These are phyloP conservation scores for human DNA, from an alignment of 2,113 vertebrate species.

Conservation along the genomic window DNA sequence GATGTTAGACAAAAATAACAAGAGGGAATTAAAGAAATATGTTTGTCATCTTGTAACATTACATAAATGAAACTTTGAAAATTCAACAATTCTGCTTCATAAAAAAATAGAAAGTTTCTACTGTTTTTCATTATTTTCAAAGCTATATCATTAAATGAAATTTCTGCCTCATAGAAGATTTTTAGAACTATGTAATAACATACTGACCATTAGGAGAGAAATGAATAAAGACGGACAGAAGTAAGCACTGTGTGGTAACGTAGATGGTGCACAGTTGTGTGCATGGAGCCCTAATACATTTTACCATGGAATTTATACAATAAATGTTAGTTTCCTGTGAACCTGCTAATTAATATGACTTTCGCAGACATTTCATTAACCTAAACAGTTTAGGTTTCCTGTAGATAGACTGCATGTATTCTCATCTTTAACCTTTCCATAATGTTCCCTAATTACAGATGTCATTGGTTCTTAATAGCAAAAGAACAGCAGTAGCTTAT, in stretches of 20 bases:
- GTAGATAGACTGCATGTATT: conserved; percentile 46
- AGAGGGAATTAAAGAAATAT: background rate
- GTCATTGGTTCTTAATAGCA: conserved; percentile 49
- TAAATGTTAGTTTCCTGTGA: background rate
- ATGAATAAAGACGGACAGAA: background rate
- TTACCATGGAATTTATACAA: background rate
- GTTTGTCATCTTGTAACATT: background rate
- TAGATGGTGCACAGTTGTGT: background rate
- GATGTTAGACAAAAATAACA: background rate
- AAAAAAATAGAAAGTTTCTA: background rate
- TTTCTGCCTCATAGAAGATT: background rate
- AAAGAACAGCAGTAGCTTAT: conserved; percentile 9
- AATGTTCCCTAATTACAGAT: conserved; percentile 57
- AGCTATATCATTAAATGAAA: background rate
- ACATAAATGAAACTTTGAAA: background rate
- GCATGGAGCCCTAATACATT: background rate
- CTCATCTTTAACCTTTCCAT: conserved; percentile 67
- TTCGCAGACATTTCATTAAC: conserved; percentile 64
- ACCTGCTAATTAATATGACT: conserved; percentile 54
- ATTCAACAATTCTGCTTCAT: background rate
- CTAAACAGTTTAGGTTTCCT: conserved; percentile 51
- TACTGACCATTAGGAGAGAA: background rate
- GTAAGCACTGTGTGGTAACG: background rate
- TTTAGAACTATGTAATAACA: background rate
- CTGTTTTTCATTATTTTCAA: background rate